Conservation (phyloP, 2,113 vertebrate species). For the Leptosomus discolor region DNA sequence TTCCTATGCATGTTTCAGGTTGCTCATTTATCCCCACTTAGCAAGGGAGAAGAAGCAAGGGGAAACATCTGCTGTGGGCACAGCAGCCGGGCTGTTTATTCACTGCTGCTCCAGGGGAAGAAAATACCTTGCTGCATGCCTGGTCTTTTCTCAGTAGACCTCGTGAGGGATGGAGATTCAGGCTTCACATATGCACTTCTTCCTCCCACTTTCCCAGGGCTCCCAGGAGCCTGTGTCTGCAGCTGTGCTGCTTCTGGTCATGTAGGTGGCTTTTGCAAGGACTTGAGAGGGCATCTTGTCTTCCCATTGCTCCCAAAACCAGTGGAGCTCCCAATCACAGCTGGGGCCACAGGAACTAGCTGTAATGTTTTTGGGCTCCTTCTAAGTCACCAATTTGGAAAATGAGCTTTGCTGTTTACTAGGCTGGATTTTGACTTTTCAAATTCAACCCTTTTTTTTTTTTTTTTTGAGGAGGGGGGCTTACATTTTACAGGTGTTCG, state of each 20-base stretch:
- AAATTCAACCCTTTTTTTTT: background rate
- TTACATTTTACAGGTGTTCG: background rate
- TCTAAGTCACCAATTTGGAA: background rate
- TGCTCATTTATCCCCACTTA: background rate
- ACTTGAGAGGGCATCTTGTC: background rate
- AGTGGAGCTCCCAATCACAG: background rate
- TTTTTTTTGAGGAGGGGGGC: background rate
- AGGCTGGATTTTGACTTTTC: background rate
- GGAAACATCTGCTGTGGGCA: background rate
- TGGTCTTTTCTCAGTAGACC: background rate
- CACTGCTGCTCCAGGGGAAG: background rate
- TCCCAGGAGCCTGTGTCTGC: rapidly evolving
- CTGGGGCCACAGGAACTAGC: background rate
- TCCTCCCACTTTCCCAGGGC: background rate
- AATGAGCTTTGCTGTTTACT: background rate
- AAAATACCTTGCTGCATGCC: background rate
- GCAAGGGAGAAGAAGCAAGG: background rate
- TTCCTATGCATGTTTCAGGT: background rate
- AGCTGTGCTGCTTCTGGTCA: background rate
- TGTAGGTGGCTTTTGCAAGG: background rate
- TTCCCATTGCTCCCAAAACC: background rate
- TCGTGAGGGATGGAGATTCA: background rate
- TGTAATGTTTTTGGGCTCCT: background rate
- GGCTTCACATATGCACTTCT: background rate
- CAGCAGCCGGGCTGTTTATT: background rate